Evolutionary conservation across 30 jellyfish, hydroid and myxozoan species (phyloP), one percentile per base, ranked within the genome.

Genomic region (Hydra vulgaris): DNA sequence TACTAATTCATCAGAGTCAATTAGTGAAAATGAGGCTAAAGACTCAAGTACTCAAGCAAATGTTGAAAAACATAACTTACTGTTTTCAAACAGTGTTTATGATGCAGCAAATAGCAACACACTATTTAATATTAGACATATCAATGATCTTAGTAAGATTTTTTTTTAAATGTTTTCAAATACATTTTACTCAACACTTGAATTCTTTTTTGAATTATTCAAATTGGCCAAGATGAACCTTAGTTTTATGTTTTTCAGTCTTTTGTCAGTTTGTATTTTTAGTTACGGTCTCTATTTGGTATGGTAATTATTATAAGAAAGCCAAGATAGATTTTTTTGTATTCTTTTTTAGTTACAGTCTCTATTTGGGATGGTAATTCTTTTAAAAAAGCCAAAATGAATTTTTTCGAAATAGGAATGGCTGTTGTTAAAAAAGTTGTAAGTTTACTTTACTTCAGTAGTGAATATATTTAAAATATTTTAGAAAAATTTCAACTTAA

Each of bases 341-440:
- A 17, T 70, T 24, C 69, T 21, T 52, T 70, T 84, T 24, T 68
- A 89, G 97, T 89, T 20, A 79, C 78, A 83, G 97, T 89, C 17
- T 89, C 97, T 18, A 87, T 89, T 12, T 89, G 95, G 95, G 92
- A 84, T 74, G 97, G 95, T 1, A 75, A 83, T 67, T 81, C 92
- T 17, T 89, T 89, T 86, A 84, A 84, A 72, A 89, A 89, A 72
- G 93, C 77, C 52, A 89, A 85, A 74, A 74, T 89, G 97, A 89
- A 95, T 23, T 72, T 89, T 23, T 82, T 84, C 23, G 97, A 89
- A 73, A 89, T 89, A 17, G 89, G 97, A 75, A 26, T 87, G 53
- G 87, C 95, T 18, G 89, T 89, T n/a, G 97, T 89, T 15, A 88
- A 89, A 53, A 81, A 89, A 84, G 97, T 89, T 71, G 97, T 89